Percentiles rank a stretch among this genome's conserved stretches.
These are phyloP conservation scores for Acanthopagrus latus DNA, from an alignment of 2,797 vertebrate species.

Conservation along the genomic window DNA sequence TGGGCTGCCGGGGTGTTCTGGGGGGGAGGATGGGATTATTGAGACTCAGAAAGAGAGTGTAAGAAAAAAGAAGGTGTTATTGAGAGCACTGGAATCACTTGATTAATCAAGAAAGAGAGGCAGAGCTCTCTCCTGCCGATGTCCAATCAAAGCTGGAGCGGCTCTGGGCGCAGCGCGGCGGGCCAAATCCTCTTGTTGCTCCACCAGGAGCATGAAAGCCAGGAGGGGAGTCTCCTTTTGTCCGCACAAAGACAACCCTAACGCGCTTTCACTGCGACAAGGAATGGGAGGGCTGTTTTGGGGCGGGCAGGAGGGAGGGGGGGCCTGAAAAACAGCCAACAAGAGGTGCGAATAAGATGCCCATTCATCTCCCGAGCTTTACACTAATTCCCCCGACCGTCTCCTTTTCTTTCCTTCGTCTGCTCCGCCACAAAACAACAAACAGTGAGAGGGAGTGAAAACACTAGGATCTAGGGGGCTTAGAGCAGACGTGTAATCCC, in stretches of 20 bases:
- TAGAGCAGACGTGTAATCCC: conserved; percentile 89
- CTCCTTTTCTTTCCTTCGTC: conserved; percentile 84
- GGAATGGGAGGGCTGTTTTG: conserved; percentile 86
- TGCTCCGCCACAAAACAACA: conserved; percentile 87
- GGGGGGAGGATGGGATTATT: conserved; percentile 57
- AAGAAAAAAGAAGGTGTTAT: conserved; percentile 69
- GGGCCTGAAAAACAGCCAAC: conserved; percentile 86
- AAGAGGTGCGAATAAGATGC: conserved; percentile 89
- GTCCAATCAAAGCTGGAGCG: conserved; percentile 85
- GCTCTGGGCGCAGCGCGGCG: conserved; percentile 74
- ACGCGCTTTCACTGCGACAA: conserved; percentile 87
- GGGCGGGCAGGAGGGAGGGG: conserved; percentile 50
- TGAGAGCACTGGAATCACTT: conserved; percentile 85
- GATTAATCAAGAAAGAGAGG: conserved; percentile 86
- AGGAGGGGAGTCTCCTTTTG: conserved; percentile 86
- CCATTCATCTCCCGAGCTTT: conserved; percentile 87
- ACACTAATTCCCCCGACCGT: conserved; percentile 88
- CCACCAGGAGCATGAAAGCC: conserved; percentile 85
- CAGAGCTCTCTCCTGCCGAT: conserved; percentile 81
- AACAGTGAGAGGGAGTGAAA: conserved; percentile 87
- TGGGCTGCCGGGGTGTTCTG: conserved; percentile 4
- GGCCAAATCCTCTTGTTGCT: conserved; percentile 89
- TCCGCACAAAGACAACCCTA: conserved; percentile 86
- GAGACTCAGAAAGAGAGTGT: conserved; percentile 68
- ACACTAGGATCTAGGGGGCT: conserved; percentile 85